Base-by-base conservation (phyloP, 2,888 invertebrate species). In the Petrolisthes manimaculis region DNA sequence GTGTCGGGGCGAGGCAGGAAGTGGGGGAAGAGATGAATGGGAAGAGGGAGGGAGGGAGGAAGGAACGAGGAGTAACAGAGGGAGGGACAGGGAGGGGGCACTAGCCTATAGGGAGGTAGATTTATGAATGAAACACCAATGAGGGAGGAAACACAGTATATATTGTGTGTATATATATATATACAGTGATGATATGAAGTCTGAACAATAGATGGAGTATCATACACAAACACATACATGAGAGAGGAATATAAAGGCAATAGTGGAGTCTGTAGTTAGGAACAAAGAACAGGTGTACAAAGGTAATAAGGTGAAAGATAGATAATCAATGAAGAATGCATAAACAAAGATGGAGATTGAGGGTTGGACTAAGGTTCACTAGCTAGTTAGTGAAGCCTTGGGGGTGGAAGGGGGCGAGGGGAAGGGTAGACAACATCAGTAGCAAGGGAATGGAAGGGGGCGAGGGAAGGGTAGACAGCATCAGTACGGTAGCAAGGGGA, bases 1-100 rank as follows among this genome's bases (percentile, higher is more conserved):
- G 55, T 8, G 55, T 8, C 9, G 53, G 51, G 81, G 56, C 9
- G n/a, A 18, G 18, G 37, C 21, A n/a, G 54, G 51, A 37, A 53
- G n/a, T 9, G n/a, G 81, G 24, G 81, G n/a, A 37, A 61, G 81
- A n/a, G n/a, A n/a, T 24, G 54, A 51, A 51, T 14, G 54, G 81
- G 54, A 56, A 54, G 56, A 21, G 56, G 56, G 56, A 56, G 56
- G 24, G 80, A 56, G 24, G 24, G 54, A 82, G 82, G 51, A n/a
- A 51, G 82, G 69, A 37, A 54, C 51, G 21, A 14, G 67, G 67
- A 12, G 82, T 61, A 69, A 82, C 14, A n/a, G 12, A n/a, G 82
- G 69, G 71, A 69, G 82, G 54, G 75, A 86, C 75, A 55, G 67
- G n/a, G 75, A 51, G 54, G 67, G 82, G 55, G 84, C 37, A 67